phyloP scores from a whole-genome alignment of 2,888 invertebrate species.

The Drosophila maculinotata region DNA sequence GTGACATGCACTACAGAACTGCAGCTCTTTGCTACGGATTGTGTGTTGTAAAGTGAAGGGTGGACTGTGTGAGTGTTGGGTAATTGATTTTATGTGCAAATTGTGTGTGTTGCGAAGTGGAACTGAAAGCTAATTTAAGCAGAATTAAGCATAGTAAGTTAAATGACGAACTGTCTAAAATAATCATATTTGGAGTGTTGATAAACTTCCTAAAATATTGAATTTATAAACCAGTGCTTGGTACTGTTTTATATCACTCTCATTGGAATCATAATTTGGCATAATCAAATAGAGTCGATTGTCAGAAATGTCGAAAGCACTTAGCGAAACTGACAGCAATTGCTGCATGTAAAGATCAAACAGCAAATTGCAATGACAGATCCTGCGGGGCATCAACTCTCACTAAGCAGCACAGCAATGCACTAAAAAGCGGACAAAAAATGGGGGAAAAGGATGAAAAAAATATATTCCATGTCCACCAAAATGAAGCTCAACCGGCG shows the following conservation, averaged over 20 bases:
- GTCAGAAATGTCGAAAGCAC: slow-evolving; percentile 27
- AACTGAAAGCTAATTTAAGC: slow-evolving; percentile 21
- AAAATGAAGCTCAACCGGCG: slow-evolving; percentile 62
- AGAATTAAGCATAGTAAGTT: slow-evolving; percentile 1
- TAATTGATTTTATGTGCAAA: slow-evolving; percentile 42
- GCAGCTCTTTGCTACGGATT: slow-evolving; percentile 4
- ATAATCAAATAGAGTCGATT: slow-evolving; percentile 35
- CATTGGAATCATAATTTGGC: background rate
- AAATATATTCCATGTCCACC: slow-evolving; percentile 37
- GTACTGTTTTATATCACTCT: background rate
- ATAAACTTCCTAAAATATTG: background rate
- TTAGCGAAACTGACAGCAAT: slow-evolving; percentile 29
- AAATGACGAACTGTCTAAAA: background rate
- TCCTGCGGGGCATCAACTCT: slow-evolving; percentile 35
- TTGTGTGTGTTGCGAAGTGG: slow-evolving; percentile 19
- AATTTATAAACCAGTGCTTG: background rate
- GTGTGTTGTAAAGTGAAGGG: slow-evolving; percentile 17
- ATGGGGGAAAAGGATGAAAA: background rate
- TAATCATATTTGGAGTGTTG: background rate
- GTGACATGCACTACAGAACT: slow-evolving; percentile 28
- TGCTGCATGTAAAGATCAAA: slow-evolving; percentile 32
- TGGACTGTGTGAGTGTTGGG: slow-evolving; percentile 27
- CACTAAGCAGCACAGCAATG: slow-evolving; percentile 33
- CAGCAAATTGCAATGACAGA: slow-evolving; percentile 34
- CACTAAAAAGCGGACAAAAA: slow-evolving; percentile 34